Evolutionary conservation across 2,113 vertebrate genomes (phyloP).

Genomic region (Scomber colias): DNA sequence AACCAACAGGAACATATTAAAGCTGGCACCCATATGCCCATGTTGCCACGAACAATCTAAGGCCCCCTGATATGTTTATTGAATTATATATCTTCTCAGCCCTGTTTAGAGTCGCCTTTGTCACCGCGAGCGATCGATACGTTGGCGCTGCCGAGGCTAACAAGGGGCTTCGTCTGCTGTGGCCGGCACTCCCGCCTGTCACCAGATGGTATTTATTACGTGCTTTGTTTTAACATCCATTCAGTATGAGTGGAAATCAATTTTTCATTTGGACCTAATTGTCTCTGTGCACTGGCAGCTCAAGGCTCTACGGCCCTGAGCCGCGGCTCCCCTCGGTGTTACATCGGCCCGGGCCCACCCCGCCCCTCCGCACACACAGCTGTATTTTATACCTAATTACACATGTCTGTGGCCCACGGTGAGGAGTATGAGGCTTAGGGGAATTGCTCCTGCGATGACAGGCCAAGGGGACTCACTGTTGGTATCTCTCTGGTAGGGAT

Average conservation of each 20-base stretch:
- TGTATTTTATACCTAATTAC: slow-evolving; percentile 82
- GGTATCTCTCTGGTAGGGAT: slow-evolving; percentile 54
- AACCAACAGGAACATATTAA: slow-evolving; percentile 35
- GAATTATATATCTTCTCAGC: slow-evolving; percentile 71
- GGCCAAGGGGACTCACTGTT: slow-evolving; percentile 23
- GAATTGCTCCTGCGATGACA: slow-evolving; percentile 53
- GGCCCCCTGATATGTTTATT: slow-evolving; percentile 72
- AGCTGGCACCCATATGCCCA: slow-evolving; percentile 44
- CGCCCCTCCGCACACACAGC: slow-evolving; percentile 42
- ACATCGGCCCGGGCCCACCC: slow-evolving; percentile 16
- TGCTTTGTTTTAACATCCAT: slow-evolving; percentile 84
- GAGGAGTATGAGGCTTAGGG: slow-evolving; percentile 55
- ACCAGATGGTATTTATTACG: slow-evolving; percentile 79
- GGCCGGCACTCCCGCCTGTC: slow-evolving; percentile 73
- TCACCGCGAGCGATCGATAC: slow-evolving; percentile 74
- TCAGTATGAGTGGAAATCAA: slow-evolving; percentile 83
- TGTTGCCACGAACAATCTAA: slow-evolving; percentile 52
- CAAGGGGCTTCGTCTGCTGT: slow-evolving; percentile 71
- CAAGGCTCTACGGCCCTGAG: slow-evolving; percentile 62
- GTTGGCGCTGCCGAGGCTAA: slow-evolving; percentile 74
- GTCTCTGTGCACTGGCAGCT: slow-evolving; percentile 74
- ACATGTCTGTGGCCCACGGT: slow-evolving; percentile 64
- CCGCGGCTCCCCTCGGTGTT: slow-evolving; percentile 39
- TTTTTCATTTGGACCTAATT: slow-evolving; percentile 84
- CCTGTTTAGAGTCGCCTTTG: slow-evolving; percentile 67